Percentiles rank a stretch among this genome's conserved stretches.
These are phyloP conservation scores for Eutrigla gurnardus DNA, from an alignment of 2,797 vertebrate genomes.

Conservation along the genomic window DNA sequence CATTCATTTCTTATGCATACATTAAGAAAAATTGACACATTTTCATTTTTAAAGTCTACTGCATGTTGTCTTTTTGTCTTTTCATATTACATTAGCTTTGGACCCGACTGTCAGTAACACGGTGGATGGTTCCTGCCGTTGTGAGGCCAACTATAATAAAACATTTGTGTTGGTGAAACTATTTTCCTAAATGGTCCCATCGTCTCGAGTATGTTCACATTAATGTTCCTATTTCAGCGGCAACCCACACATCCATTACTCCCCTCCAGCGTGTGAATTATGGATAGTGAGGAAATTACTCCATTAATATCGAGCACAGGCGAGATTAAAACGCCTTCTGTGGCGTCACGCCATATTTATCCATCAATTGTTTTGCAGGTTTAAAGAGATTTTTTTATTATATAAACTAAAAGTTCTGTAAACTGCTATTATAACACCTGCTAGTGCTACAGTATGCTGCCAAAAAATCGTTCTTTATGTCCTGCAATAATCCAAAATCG, in stretches of 20 bases:
- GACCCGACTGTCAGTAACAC: not conserved
- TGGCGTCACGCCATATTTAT: constrained; percentile 17
- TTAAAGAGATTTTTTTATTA: constrained; percentile 12
- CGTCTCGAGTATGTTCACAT: constrained; percentile 47
- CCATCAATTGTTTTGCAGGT: constrained; percentile 9
- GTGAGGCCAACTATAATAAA: constrained; percentile 40
- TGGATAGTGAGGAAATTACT: constrained; percentile 67
- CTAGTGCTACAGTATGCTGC: not conserved
- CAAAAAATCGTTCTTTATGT: not conserved
- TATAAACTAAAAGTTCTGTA: not conserved
- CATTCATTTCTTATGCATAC: constrained; percentile 7
- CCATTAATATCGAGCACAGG: constrained; percentile 52
- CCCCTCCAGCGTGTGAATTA: constrained; percentile 62
- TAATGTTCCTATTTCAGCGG: constrained; percentile 63
- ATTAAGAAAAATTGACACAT: constrained; percentile 23
- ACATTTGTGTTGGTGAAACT: constrained; percentile 52
- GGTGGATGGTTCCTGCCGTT: not conserved
- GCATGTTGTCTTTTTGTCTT: not conserved
- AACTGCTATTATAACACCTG: not conserved
- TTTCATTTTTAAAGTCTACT: constrained; percentile 1
- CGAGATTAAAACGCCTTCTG: constrained; percentile 50
- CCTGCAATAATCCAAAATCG: too few relatives aligned
- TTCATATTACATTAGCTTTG: not conserved
- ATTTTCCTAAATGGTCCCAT: constrained; percentile 52
- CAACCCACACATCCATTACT: constrained; percentile 67